Evolutionary conservation across 2,888 invertebrate species (phyloP), one percentile per base, ranked within the genome.

Genomic region (Macrophya alboannulata): DNA sequence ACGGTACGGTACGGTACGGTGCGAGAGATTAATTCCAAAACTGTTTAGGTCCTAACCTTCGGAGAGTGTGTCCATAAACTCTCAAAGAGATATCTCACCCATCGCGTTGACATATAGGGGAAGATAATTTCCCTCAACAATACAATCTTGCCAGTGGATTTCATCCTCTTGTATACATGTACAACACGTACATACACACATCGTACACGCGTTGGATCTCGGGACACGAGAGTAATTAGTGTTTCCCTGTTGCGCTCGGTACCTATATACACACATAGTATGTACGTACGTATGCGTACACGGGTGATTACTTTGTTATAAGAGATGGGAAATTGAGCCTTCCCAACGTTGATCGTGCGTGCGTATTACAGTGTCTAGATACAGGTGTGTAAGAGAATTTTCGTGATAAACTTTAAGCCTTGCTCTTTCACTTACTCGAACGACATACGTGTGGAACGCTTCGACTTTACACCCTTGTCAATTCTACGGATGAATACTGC

Each of bases 91-190:
- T 68, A 68, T 83, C 68, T 37, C 51, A 71, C 83, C 83, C 83
- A 55, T 68, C 65, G 45, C 48, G 83, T 83, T 71, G 83, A 83
- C 83, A 68, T 83, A 68, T 68, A 83, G 68, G 51, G 68, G 40
- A 31, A 65, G 68, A 83, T 68, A 83, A 83, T 83, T 83, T 68
- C 83, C 83, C 45, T 48, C 83, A 83, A 71, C 83, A 68, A 71
- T 51, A 83, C 83, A 51, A 83, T 83, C 83, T 71, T 83, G 83
- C 83, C 17, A 31, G 83, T 17, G 45, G 83, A 83, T 68, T 83
- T 68, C 48, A 65, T n/a, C 48, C 68, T 48, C 71, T 65, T 55
- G 15, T 43, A 48, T 68, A 37, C 51, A 45, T 25, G 62, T 81
- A 43, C 25, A 68, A 55, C 55, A 55, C 55, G 74, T 74, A 43